Conservation (phyloP, 1,140 invertebrate species). For the Drosophila pseudoananassae region DNA sequence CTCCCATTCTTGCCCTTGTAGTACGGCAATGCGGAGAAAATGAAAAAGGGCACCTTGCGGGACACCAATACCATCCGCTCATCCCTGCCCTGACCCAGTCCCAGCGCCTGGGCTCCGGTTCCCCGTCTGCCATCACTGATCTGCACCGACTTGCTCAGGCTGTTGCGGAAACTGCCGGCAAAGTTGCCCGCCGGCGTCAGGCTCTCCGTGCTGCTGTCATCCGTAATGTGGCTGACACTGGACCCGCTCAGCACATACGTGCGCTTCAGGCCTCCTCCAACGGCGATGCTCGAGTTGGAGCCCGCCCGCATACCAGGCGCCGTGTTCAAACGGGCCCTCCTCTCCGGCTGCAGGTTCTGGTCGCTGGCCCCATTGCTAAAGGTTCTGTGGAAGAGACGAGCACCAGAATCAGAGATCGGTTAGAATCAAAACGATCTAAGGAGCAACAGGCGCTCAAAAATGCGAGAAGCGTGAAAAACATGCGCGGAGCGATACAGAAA, state of each 20-base stretch:
- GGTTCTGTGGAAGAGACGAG: slow-evolving; percentile 54
- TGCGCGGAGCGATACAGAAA: slow-evolving; percentile 24
- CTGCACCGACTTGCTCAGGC: slow-evolving; percentile 86
- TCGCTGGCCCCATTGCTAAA: slow-evolving; percentile 82
- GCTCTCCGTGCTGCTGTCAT: slow-evolving; percentile 80
- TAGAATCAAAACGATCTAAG: slow-evolving; percentile 61
- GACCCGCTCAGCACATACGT: slow-evolving; percentile 75
- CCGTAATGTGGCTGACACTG: slow-evolving; percentile 77
- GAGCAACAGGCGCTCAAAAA: slow-evolving; percentile 70
- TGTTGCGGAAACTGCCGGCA: slow-evolving; percentile 78
- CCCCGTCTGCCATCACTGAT: slow-evolving; percentile 73
- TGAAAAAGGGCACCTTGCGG: slow-evolving; percentile 90
- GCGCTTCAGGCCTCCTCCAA: slow-evolving; percentile 63
- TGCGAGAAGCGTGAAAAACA: slow-evolving; percentile 38
- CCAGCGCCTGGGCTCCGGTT: slow-evolving; percentile 22
- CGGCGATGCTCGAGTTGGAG: slow-evolving; percentile 38
- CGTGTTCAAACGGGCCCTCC: slow-evolving; percentile 77
- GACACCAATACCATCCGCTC: slow-evolving; percentile 91
- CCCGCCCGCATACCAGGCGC: slow-evolving; percentile 74
- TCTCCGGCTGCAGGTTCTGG: slow-evolving; percentile 68
- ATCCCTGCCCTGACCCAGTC: slow-evolving; percentile 84
- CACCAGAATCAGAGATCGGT: slow-evolving; percentile 23
- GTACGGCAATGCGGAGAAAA: slow-evolving; percentile 94
- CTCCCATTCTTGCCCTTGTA: slow-evolving; percentile 88
- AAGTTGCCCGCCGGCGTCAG: slow-evolving; percentile 82